Base-by-base conservation (phyloP, 2,888 invertebrate genomes). In the Tridacna gigas region DNA sequence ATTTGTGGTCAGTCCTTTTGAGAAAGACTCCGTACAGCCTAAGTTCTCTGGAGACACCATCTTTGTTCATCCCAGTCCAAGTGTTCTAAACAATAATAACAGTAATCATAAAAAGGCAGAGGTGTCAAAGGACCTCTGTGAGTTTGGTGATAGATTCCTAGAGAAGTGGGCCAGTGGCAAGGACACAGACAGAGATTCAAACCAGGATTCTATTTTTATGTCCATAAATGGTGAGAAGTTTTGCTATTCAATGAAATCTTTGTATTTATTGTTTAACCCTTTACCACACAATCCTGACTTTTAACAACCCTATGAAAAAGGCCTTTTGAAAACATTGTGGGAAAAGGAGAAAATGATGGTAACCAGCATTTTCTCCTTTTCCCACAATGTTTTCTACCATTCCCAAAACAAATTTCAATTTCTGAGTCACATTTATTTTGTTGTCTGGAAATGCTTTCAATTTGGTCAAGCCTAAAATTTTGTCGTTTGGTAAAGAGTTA, bases 61-160 rank as follows among this genome's bases (percentile, higher is more conserved):
- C 51, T 91, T 91, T 78, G 69, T 89, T 63, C 86, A 87, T 48
- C 87, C 88, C 73, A 86, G 89, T 79, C 76, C 84, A n/a, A 82
- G 77, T 77, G 89, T 86, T 22, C 76, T 90, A 74, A 90, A 88
- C 79, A 92, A 92, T 77, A 91, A 90, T 77, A 89, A 86, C 51
- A 88, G 86, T 75, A 71, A 71, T 20, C 71, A 71, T n/a, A 51
- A 37, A 25, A 71, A 71, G 73, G 76, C 80, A 18, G 83, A 78
- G 37, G 76, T 90, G 20, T 51, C 88, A 12, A 82, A 89, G 65
- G 91, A 92, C 56, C 80, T 92, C 37, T 90, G 89, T 84, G 89
- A 89, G 37, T 92, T 93, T 78, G 91, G 90, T 22, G 92, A 91
- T 47, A 85, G 89, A 25, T 92, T 93, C 84, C 77, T 92, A 71